Evolutionary conservation across 2,888 invertebrate genomes (phyloP).

Genomic region (Brenthis hecate): DNA sequence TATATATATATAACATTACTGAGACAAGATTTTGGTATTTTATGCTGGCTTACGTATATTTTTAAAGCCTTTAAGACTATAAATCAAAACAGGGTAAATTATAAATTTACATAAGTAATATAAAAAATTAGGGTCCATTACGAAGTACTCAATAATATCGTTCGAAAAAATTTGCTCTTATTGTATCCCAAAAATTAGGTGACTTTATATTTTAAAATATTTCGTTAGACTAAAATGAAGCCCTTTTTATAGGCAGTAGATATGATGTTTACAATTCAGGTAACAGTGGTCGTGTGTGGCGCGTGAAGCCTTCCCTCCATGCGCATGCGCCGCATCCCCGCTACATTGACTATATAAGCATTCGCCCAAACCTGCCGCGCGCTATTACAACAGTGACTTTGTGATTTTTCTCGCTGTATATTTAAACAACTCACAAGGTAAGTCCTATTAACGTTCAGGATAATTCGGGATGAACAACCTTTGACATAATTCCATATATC

Average conservation of each 20-base stretch:
- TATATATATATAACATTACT: too few species aligned
- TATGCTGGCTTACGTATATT: too few species aligned
- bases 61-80: too few species aligned
- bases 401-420: constrained; percentile 79
- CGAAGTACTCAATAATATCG: too few species aligned
- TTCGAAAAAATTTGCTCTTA: too few species aligned
- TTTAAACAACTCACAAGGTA: constrained; percentile 70
- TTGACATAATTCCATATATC: not conserved
- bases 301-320: constrained; percentile 55
- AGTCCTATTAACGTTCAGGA: constrained; percentile 61
- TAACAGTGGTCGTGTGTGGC: constrained; percentile 22
- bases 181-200: too few species aligned
- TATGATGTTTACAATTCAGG: constrained; percentile 26
- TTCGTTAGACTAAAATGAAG: not conserved
- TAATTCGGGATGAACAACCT: constrained; percentile 48
- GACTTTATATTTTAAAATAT: not conserved
- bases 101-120: too few species aligned
- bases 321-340: constrained; percentile 71
- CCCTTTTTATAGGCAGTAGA: constrained; percentile 22
- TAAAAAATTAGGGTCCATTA: too few species aligned
- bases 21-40: too few species aligned
- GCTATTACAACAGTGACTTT: constrained; percentile 81
- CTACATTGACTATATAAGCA: constrained; percentile 76
- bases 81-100: too few species aligned
- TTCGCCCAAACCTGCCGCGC: constrained; percentile 74